phyloP scores from a whole-genome alignment of 2,113 vertebrate species.

The Dasyurus viverrinus region DNA sequence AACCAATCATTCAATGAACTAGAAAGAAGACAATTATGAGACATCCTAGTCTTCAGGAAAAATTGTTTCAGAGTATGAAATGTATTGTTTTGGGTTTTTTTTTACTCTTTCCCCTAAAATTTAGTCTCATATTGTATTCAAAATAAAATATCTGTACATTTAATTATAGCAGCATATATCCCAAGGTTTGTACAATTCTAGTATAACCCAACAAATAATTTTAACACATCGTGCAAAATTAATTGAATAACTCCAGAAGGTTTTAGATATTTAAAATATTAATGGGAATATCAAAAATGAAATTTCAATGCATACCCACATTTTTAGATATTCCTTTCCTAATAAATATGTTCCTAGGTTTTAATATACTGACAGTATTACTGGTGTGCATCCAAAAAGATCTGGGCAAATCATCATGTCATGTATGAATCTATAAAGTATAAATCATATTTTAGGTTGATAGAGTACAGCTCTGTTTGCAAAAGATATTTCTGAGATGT shows the following conservation, averaged over 20 bases:
- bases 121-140: slow-evolving; percentile 15
- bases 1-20: neutral
- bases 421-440: slow-evolving; percentile 26
- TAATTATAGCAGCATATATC: neutral
- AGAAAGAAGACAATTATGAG: neutral
- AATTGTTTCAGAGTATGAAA: neutral
- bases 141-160: slow-evolving; percentile 1
- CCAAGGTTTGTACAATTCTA: neutral
- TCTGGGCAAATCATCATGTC: neutral
- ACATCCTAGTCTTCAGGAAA: neutral
- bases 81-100: neutral
- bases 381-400: neutral
- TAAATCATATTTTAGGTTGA: slow-evolving; percentile 32
- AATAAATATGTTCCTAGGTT: slow-evolving; percentile 27
- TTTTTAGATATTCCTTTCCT: slow-evolving; percentile 22
- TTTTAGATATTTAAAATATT: slow-evolving; percentile 6
- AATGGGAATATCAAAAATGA: slow-evolving; percentile 23
- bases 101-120: slow-evolving; percentile 4
- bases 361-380: slow-evolving; percentile 6
- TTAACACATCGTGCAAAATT: slow-evolving; percentile 27
- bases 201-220: slow-evolving; percentile 16
- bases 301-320: slow-evolving; percentile 18
- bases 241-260: slow-evolving; percentile 2
- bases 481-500: slow-evolving; percentile 5
- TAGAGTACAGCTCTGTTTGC: neutral